Base-by-base conservation (phyloP, 2,888 invertebrate genomes). In the Stictocephala bisonia region DNA sequence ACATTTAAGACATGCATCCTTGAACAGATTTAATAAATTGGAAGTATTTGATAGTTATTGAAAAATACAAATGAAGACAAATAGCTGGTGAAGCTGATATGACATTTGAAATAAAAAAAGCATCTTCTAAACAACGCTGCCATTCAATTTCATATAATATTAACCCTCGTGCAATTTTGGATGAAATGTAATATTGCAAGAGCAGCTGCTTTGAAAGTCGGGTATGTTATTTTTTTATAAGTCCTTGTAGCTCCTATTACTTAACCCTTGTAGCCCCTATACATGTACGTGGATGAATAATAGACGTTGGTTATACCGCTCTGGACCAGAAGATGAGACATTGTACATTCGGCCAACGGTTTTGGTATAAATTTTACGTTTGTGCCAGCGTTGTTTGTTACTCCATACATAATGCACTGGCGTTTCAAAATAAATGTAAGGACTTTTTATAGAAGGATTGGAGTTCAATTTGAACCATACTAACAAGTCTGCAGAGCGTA, bases 1-100 rank as follows among this genome's bases (percentile, higher is more conserved):
- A 44, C 44, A 79, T 71, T 79, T 76, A 0, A 75, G 75, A 77
- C 78, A 72, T n/a, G 67, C 31, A 22, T 15, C 18, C 75, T 78
- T 78, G 71, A 74, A 79, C 35, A 77, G 20, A n/a, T 78, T 67
- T 80, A 81, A 81, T 4, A 81, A 56, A 6, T 77, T 48, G 51
- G 72, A 18, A 1, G 79, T 78, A 74, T 79, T 58, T 1, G 70
- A 18, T 2, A 80, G 77, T 26, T 78, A 69, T 53, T 78, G 78
- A 64, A 78, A 80, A 27, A 77, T 74, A 48, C 79, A 75, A 56
- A 83, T 80, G 50, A 76, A 68, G 9, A 80, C 81, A 75, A 83
- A 83, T 4, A 82, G 73, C 20, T 77, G 56, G 60, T 83, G 75
- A 48, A 84, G 73, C 74, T 77, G 73, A 35, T 41, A 48, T 3